Evolutionary conservation across 2,888 invertebrate genomes (phyloP), one percentile per base, ranked within the genome.

Genomic region (Syritta pipiens): DNA sequence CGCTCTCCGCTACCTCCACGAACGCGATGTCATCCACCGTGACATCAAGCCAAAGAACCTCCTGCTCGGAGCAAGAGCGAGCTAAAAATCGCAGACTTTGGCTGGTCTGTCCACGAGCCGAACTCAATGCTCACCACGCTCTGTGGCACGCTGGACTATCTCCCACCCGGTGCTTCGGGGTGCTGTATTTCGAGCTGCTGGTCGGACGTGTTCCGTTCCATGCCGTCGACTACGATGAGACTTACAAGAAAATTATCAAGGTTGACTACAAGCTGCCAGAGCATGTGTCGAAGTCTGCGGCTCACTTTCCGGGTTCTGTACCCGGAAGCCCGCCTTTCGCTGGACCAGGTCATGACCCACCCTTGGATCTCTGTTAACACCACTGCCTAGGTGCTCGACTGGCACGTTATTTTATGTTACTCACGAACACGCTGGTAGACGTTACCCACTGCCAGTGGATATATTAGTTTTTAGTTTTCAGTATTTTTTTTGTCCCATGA

Each of bases 131-230:
- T 98, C 46, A 94, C 94, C 84, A 98, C 98, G 3, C 87, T 98
- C 65, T 98, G 98, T 87, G 98, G 98, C 4, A 98, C 98, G 0
- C 89, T 98, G 76, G 98, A 98, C 89, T 99, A 99, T 88, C 90
- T 99, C 51, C 96, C 98, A 6, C 98, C 98, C 99, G 99, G 99
- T 96, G 97, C 86, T 90, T 99, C 14, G 99, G 99, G 6, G 96
- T 99, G 0, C 89, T 99, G 0, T 96, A 97, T 86, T 99, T 95
- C 85, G 99, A 99, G 89, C 92, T 98, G 84, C 90, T 99, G 22
- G 95, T 96, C 1, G 99, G 99, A 0, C 91, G 93, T 82, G 98
- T 99, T 4, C 99, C 99, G 0, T 99, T 99, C 89, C 95, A 94
- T 84, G 87, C 89, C 88, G 91, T 94, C 79, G 94, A 94, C 1